A percentile compares a stretch with the other conserved stretches of the same genome.
Evolutionary conservation across 2,113 vertebrate species (phyloP).

Genomic region (Crypturellus undulatus): DNA sequence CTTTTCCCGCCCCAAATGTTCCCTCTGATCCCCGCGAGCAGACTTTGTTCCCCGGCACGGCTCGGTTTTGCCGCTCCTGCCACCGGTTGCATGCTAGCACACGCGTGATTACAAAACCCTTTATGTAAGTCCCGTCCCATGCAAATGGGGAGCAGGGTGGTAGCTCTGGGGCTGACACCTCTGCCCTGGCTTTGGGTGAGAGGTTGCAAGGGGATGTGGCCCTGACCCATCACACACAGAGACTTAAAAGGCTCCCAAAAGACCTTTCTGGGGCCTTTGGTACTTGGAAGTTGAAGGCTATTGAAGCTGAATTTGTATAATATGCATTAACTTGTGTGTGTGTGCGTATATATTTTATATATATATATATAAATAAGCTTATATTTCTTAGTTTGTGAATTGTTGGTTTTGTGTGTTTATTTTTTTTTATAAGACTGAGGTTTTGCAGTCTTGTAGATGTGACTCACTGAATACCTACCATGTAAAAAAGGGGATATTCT

Average conservation of each 20-base stretch:
- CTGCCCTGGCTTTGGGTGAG: not conserved
- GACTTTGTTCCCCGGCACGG: not conserved
- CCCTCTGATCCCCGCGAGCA: not conserved
- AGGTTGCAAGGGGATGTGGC: not conserved
- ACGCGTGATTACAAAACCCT: conserved; percentile 51
- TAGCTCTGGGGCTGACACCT: not conserved
- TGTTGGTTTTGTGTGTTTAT: not conserved
- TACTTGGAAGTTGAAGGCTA: not conserved
- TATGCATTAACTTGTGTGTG: not conserved
- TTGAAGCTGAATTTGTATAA: not conserved
- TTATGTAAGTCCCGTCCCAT: conserved; percentile 65
- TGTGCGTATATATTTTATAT: too few relatives aligned
- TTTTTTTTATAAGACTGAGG: not conserved
- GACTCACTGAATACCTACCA: not conserved
- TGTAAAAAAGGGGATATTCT: not conserved
- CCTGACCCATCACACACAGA: fast-evolving
- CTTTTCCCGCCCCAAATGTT: not conserved
- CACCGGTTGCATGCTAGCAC: not conserved
- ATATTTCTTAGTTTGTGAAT: not conserved
- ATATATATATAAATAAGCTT: not conserved
- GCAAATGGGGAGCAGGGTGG: conserved; percentile 16
- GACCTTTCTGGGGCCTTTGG: fast-evolving
- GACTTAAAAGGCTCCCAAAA: fast-evolving
- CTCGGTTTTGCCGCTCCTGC: not conserved
- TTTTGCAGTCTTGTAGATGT: not conserved